Conservation (phyloP, 2,888 invertebrate genomes). For the Macropis europaea region DNA sequence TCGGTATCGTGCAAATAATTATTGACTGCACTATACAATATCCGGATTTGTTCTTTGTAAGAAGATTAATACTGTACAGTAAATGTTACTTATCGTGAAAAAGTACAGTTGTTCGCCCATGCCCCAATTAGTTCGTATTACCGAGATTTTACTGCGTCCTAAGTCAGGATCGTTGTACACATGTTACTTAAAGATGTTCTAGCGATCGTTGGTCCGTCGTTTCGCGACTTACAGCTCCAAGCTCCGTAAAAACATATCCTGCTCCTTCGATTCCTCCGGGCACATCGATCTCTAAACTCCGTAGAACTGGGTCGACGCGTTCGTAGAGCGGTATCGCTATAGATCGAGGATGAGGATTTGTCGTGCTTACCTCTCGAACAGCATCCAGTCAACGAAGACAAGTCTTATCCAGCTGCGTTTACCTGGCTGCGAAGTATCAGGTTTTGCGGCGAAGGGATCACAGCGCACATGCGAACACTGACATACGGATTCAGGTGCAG, state of each 20-base stretch:
- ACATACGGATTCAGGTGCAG: too few relatives aligned
- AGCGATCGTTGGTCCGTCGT: neutral
- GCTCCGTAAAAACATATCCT: constrained; percentile 42
- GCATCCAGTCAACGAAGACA: constrained; percentile 35
- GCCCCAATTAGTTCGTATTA: too few relatives aligned
- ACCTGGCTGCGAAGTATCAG: constrained; percentile 41
- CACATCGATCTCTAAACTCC: constrained; percentile 52
- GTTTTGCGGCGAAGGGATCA: constrained; percentile 43
- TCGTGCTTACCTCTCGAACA: constrained; percentile 35
- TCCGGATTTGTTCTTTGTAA: too few relatives aligned
- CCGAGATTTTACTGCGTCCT: too few relatives aligned
- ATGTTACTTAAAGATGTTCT: constrained; percentile 23
- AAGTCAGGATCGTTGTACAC: too few relatives aligned
- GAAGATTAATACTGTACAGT: too few relatives aligned
- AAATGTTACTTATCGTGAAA: too few relatives aligned
- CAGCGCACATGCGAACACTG: neutral
- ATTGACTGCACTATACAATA: too few relatives aligned
- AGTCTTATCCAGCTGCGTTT: constrained; percentile 45
- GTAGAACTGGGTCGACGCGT: constrained; percentile 51
- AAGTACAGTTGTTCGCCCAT: too few relatives aligned
- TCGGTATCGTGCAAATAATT: too few relatives aligned
- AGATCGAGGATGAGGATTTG: constrained; percentile 46
- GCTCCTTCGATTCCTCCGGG: constrained; percentile 39
- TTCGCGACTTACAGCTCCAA: neutral
- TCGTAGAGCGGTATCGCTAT: constrained; percentile 17